Percentiles rank a stretch among this genome's conserved stretches.
Conservation (phyloP, 2,113 vertebrate genomes). For the Pyxicephalus adspersus region DNA sequence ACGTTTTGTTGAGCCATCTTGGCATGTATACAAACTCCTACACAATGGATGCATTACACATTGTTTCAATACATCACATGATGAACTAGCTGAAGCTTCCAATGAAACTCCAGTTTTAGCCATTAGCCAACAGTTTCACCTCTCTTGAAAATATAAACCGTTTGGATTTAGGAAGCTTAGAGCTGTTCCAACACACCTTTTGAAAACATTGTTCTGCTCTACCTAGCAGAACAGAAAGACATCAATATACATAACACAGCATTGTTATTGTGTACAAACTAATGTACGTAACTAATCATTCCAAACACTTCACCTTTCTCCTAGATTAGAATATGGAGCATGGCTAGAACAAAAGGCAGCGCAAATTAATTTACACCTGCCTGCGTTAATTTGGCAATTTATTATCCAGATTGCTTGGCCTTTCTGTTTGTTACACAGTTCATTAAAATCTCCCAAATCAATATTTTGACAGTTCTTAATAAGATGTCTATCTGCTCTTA, state of each 20-base stretch:
- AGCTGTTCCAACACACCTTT: not conserved
- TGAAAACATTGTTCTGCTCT: conserved; percentile 31
- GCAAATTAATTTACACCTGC: conserved; percentile 56
- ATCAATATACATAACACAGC: conserved; percentile 31
- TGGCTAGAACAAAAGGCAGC: conserved; percentile 42
- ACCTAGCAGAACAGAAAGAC: conserved; percentile 43
- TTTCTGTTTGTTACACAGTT: conserved; percentile 71
- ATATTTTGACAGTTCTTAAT: conserved; percentile 56
- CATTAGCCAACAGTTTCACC: not conserved
- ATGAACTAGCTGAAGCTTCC: too few relatives aligned
- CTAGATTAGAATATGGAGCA: conserved; percentile 22
- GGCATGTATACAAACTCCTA: too few relatives aligned
- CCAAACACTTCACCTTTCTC: conserved; percentile 52
- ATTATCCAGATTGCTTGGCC: conserved; percentile 87
- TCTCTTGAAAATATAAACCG: not conserved
- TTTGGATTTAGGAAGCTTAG: not conserved
- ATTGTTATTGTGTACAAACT: conserved; percentile 48
- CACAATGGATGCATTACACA: too few relatives aligned
- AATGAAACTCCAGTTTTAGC: not conserved
- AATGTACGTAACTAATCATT: conserved; percentile 55
- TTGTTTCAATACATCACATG: too few relatives aligned
- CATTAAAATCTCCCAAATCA: conserved; percentile 55
- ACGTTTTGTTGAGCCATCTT: too few relatives aligned
- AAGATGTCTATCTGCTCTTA: conserved; percentile 52
- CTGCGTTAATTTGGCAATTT: conserved; percentile 62